Evolutionary conservation across 2,888 invertebrate genomes (phyloP), one percentile per base, ranked within the genome.

Genomic region (Agrochola macilenta): DNA sequence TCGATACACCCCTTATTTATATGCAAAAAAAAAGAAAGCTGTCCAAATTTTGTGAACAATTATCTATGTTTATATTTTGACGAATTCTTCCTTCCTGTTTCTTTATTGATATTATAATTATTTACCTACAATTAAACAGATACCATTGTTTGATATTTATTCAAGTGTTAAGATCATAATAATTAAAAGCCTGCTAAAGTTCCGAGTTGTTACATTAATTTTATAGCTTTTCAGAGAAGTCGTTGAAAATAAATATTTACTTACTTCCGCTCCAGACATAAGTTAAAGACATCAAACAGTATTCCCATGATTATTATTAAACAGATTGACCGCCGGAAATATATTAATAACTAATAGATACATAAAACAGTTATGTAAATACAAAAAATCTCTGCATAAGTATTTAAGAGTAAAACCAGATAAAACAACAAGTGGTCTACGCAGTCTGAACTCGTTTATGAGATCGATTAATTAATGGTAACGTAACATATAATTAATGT

Each of bases 401-500:
- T n/a, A 8, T 70, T 46, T 61, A 72, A 35, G 30, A 78, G 61
- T 70, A 75, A 78, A 81, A 71, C 73, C 68, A 39, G 54, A 76
- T 70, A 75, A 70, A 68, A 81, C n/a, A 72, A 69, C 61, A 72
- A 72, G 78, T 30, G 30, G 63, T 69, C 65, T 61, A 76, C 81
- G 69, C 75, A 74, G 69, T 71, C 57, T 74, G 75, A 63, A 84
- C 78, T 81, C 57, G 82, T 83, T 72, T 82, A 77, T 66, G 63
- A 66, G 73, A 69, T 78, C 86, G 77, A 86, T 86, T 85, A 81
- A 86, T 86, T 83, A 86, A 77, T 66, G 71, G 64, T 60, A 83
- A 60, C 75, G 60, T 81, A 84, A 79, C 85, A 69, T 84, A 75
- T 77, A 86, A 86, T 86, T 86, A 86, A 84, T 79, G 65, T 76